phyloP scores from a whole-genome alignment of 2,113 vertebrate genomes.

The Vidua macroura region DNA sequence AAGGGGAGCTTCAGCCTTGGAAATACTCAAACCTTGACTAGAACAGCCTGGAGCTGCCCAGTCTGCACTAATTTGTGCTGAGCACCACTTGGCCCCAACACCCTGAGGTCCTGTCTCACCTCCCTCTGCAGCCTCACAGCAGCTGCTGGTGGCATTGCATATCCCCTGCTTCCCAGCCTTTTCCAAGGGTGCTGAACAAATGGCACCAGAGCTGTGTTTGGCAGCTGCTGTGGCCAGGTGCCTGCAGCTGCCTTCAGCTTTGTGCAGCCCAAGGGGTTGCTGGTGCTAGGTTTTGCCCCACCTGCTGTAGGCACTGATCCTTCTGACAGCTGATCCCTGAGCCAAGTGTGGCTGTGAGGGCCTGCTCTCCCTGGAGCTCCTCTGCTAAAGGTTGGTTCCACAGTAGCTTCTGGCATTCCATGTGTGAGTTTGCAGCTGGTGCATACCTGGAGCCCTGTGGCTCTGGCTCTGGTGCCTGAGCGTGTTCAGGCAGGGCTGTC shows the following conservation, averaged over 20 bases:
- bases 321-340: neutral
- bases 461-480: neutral
- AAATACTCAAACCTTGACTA: neutral
- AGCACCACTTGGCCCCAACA: neutral
- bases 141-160: rapidly evolving
- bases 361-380: neutral
- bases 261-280: rapidly evolving
- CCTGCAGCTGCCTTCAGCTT: neutral
- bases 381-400: neutral
- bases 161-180: neutral
- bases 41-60: neutral
- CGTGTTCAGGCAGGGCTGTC: neutral
- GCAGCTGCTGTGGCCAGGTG: neutral
- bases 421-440: neutral
- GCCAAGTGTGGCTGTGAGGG: rapidly evolving
- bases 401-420: neutral
- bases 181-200: neutral
- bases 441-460: neutral
- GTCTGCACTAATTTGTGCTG: neutral
- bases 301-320: neutral
- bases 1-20: neutral
- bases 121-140: rapidly evolving
- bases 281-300: neutral
- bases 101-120: rapidly evolving
- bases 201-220: rapidly evolving